A percentile compares a stretch with the other conserved stretches of the same genome.
Conservation (phyloP, 2,113 vertebrate genomes). For the Pheucticus melanocephalus region DNA sequence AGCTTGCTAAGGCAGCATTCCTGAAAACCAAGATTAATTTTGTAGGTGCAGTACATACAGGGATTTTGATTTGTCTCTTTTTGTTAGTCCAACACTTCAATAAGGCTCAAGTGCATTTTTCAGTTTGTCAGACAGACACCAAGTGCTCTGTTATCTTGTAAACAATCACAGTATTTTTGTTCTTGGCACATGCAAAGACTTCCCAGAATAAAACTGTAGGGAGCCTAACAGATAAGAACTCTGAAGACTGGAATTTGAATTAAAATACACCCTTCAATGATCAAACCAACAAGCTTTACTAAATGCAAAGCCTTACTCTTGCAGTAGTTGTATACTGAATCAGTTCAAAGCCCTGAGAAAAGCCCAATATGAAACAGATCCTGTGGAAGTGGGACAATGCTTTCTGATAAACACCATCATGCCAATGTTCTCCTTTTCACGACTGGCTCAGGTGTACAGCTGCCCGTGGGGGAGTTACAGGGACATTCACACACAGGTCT, state of each 20-base stretch:
- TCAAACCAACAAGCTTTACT: not conserved
- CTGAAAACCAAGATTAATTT: not conserved
- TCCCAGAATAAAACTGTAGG: not conserved
- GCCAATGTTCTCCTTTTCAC: not conserved
- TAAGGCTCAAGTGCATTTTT: not conserved
- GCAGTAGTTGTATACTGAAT: not conserved
- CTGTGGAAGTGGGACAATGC: not conserved
- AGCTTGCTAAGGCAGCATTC: not conserved
- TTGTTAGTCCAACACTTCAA: not conserved
- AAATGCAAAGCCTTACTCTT: not conserved
- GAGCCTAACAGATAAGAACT: not conserved
- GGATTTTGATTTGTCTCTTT: not conserved
- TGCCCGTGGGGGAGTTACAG: accelerated
- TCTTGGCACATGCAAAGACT: not conserved
- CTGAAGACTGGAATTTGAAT: not conserved
- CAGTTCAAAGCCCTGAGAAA: not conserved
- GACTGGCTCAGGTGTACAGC: not conserved
- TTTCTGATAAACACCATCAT: not conserved
- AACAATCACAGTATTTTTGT: not conserved
- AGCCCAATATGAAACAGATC: not conserved
- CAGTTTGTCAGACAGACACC: not conserved
- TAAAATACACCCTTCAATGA: not conserved
- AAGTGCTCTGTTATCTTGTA: not conserved
- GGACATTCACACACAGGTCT: not conserved
- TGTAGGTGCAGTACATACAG: not conserved